These are phyloP conservation scores for Eudyptes chrysolophus DNA, from an alignment of 2,113 vertebrate species.

Conservation along the genomic window DNA sequence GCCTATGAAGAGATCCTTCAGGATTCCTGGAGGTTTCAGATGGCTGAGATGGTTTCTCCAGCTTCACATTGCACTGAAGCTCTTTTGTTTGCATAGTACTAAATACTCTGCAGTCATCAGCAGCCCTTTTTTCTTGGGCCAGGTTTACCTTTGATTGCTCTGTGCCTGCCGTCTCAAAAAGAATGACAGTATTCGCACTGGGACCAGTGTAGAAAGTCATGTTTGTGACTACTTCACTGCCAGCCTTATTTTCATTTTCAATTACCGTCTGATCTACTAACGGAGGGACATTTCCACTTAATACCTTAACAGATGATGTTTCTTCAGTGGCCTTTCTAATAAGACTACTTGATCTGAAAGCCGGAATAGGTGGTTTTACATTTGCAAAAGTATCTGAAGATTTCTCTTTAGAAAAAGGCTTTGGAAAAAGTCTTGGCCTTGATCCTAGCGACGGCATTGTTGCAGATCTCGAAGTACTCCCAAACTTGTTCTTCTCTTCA, in stretches of 20 bases:
- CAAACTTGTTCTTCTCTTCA: constrained; percentile 41
- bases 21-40: neutral
- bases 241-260: neutral
- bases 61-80: neutral
- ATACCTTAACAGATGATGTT: neutral
- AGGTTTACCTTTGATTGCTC: neutral
- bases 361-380: neutral
- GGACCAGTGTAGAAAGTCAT: constrained; percentile 10
- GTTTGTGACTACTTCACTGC: neutral
- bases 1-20: constrained; percentile 4
- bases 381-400: constrained; percentile 38
- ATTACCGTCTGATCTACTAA: constrained; percentile 46
- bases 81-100: neutral
- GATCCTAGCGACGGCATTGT: constrained; percentile 26
- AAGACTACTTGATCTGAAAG: neutral
- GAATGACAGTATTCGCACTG: neutral
- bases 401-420: constrained; percentile 73
- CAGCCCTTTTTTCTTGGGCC: neutral
- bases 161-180: constrained; percentile 17
- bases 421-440: constrained; percentile 67
- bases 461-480: constrained; percentile 4
- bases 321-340: neutral
- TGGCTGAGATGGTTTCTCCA: constrained; percentile 19
- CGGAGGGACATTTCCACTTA: neutral
- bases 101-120: neutral